Percentiles rank a stretch among this genome's conserved stretches.
Evolutionary conservation across 2,888 invertebrate species (phyloP).

Genomic region (Ectemnius continuus): DNA sequence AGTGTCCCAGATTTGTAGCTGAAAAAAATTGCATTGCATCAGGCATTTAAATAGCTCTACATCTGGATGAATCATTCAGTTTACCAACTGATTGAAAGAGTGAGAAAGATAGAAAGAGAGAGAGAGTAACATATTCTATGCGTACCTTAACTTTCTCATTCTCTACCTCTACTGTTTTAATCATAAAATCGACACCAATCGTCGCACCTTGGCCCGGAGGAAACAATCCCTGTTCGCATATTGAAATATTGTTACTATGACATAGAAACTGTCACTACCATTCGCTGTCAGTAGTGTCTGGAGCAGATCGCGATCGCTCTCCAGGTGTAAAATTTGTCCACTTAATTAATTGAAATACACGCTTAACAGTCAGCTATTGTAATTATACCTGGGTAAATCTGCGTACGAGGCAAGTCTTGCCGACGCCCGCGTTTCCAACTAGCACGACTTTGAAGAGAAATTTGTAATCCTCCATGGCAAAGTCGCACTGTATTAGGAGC

Average conservation of each 20-base stretch:
- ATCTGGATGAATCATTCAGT: constrained; percentile 16
- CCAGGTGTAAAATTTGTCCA: too few species aligned
- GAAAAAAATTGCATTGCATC: constrained; percentile 61
- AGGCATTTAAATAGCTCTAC: not conserved
- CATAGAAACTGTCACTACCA: too few species aligned
- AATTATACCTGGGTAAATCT: constrained; percentile 93
- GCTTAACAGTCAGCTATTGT: not conserved
- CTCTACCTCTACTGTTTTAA: constrained; percentile 98
- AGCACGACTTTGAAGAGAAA: constrained; percentile 99
- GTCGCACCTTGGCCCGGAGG: constrained; percentile 99
- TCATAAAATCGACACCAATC: constrained; percentile 99
- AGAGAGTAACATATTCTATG: not conserved
- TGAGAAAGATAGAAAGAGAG: constrained; percentile 19
- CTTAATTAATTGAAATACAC: too few species aligned
- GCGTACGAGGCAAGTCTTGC: constrained; percentile 97
- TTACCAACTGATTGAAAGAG: constrained; percentile 30
- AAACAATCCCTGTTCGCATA: constrained; percentile 87
- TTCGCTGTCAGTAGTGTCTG: too few species aligned
- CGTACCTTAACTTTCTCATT: constrained; percentile 94
- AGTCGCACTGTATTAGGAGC: constrained; percentile 41
- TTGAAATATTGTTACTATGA: too few species aligned
- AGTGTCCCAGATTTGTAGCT: constrained; percentile 99
- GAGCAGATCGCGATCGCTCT: too few species aligned
- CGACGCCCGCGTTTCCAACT: constrained; percentile 98
- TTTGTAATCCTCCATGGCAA: constrained; percentile 97